Conservation (phyloP, 1,140 invertebrate species). For the Drusus annulatus region DNA sequence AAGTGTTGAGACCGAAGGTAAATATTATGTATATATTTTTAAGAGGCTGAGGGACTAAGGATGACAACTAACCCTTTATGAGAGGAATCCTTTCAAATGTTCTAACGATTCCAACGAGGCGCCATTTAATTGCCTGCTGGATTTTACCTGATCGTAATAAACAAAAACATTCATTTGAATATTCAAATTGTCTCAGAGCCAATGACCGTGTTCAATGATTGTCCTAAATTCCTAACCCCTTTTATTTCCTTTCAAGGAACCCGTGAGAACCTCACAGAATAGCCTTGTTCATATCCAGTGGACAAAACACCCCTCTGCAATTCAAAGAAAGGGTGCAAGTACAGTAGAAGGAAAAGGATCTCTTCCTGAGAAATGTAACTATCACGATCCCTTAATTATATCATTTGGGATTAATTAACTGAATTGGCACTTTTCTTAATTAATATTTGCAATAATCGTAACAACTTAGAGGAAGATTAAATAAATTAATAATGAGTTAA, state of each 20-base stretch:
- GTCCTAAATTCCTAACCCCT: conserved; percentile 23
- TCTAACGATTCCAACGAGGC: conserved; percentile 11
- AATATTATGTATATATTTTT: too few species aligned
- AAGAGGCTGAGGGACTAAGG: not conserved
- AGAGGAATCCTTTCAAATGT: conserved; percentile 7
- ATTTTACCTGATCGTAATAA: conserved; percentile 56
- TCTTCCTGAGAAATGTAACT: too few species aligned
- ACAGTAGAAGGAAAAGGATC: not conserved
- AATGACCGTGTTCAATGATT: conserved; percentile 52
- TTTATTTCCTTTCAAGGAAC: not conserved
- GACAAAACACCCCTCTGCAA: conserved; percentile 49
- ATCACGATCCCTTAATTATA: too few species aligned
- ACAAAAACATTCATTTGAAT: conserved; percentile 57
- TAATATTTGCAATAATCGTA: too few species aligned
- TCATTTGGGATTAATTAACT: too few species aligned
- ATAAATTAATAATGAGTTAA: too few species aligned
- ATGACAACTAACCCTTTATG: not conserved
- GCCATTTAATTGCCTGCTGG: conserved; percentile 48
- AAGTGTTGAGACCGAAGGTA: too few species aligned
- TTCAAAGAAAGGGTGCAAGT: conserved; percentile 49
- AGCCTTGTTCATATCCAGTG: conserved; percentile 37
- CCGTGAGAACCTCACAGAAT: conserved; percentile 27
- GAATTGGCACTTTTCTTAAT: too few species aligned
- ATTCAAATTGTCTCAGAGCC: conserved; percentile 46
- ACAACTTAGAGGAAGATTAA: too few species aligned